Percentiles rank a stretch among this genome's conserved stretches.
phyloP scores from a whole-genome alignment of 2,888 invertebrate species.

The Ectropis crepuscularia region DNA sequence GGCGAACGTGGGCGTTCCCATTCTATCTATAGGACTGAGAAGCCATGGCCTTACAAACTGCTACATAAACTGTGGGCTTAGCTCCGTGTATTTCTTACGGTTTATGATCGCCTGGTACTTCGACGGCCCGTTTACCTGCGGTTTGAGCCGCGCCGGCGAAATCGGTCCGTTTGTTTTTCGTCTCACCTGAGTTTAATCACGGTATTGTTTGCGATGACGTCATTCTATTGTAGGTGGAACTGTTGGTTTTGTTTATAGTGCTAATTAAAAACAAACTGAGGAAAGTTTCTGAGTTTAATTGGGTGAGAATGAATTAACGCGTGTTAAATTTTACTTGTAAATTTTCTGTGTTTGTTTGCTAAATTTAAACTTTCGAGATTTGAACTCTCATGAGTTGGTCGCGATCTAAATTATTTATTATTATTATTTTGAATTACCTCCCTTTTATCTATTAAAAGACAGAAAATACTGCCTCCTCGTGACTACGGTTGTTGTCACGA shows the following conservation, averaged over 20 bases:
- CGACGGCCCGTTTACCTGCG: slow-evolving; percentile 63
- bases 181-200: slow-evolving; percentile 9
- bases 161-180: slow-evolving; percentile 4
- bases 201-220: slow-evolving; percentile 16
- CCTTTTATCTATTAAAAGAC: no score
- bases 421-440: no score
- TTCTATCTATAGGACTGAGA: slow-evolving; percentile 27
- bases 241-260: neutral
- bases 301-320: neutral
- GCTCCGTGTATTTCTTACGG: slow-evolving; percentile 26
- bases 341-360: neutral
- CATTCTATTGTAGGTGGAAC: neutral
- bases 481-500: no score
- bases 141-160: slow-evolving; percentile 34
- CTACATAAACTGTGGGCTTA: slow-evolving; percentile 15
- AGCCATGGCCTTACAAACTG: slow-evolving; percentile 34
- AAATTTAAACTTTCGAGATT: neutral
- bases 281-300: neutral
- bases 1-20: slow-evolving; percentile 66
- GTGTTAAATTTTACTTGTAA: neutral
- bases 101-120: slow-evolving; percentile 67
- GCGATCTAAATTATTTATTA: no score
- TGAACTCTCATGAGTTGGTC: neutral
- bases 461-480: no score
- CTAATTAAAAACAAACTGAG: neutral